These are phyloP conservation scores for Porites cylindrica DNA, from an alignment of 92 coral and sea anemone species.

Conservation along the genomic window DNA sequence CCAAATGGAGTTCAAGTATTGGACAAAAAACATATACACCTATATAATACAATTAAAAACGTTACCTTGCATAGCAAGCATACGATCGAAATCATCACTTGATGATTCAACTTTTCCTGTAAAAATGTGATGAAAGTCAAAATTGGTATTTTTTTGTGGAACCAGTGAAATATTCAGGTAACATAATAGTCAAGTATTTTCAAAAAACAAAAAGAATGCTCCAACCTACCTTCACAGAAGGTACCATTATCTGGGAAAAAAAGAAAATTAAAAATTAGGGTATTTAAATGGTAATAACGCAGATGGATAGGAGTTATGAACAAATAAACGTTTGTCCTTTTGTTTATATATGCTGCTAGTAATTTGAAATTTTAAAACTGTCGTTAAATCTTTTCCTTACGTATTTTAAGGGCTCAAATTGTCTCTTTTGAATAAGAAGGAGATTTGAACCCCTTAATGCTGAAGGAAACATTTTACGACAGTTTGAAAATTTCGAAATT, in stretches of 20 bases:
- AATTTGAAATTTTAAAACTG: too few relatives aligned
- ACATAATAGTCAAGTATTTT: not conserved
- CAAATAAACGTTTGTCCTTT: too few relatives aligned
- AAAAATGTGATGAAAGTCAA: not conserved
- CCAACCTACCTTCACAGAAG: conserved; percentile 69
- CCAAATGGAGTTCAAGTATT: not conserved
- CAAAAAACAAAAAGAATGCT: too few relatives aligned
- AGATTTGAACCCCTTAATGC: too few relatives aligned
- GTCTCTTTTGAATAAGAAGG: too few relatives aligned
- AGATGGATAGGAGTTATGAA: not conserved
- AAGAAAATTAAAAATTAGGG: not conserved
- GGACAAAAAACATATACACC: not conserved
- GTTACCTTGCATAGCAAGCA: conserved; percentile 69
- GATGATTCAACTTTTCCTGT: conserved; percentile 15
- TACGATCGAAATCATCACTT: conserved; percentile 22
- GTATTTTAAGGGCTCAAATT: too few relatives aligned
- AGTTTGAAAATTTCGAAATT: too few relatives aligned
- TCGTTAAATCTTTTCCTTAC: too few relatives aligned
- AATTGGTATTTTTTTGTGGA: too few relatives aligned
- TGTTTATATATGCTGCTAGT: too few relatives aligned
- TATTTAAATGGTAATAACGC: not conserved
- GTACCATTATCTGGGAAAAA: conserved; percentile 41
- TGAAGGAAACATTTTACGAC: too few relatives aligned
- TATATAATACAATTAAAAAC: not conserved
- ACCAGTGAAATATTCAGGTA: not conserved